Conservation (phyloP, 2,797 vertebrate species). For the Alcedo atthis region DNA sequence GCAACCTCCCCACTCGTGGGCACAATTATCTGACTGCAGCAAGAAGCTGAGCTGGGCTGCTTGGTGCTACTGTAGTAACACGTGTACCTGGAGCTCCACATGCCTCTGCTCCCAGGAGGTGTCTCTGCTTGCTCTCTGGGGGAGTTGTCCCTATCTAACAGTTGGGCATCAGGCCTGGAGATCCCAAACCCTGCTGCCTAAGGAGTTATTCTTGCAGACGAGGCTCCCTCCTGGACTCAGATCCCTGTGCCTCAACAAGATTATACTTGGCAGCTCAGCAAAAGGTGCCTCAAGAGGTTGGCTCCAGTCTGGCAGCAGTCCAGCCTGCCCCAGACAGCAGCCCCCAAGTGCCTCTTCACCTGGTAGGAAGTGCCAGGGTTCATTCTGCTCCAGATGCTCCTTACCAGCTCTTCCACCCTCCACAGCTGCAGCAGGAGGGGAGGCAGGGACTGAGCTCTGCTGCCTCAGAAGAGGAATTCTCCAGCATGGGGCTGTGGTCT, state of each 20-base stretch:
- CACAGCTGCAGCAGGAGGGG: not conserved
- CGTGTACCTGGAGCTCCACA: not conserved
- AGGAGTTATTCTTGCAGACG: not conserved
- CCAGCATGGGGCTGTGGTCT: not conserved
- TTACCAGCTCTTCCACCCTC: not conserved
- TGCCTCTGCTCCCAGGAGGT: not conserved
- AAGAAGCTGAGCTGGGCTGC: not conserved
- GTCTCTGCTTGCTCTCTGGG: constrained; percentile 24
- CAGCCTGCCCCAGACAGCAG: not conserved
- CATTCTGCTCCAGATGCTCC: not conserved
- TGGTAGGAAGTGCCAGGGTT: not conserved
- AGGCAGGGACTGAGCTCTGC: not conserved
- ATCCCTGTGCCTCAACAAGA: not conserved
- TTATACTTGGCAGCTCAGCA: not conserved
- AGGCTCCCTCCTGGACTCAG: not conserved
- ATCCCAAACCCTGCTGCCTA: not conserved
- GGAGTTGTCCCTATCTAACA: not conserved
- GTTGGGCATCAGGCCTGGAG: constrained; percentile 5
- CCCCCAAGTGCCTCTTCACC: not conserved
- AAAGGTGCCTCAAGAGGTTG: not conserved
- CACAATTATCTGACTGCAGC: not conserved
- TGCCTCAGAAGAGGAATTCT: not conserved
- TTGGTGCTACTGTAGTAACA: not conserved
- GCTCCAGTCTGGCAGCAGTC: not conserved
- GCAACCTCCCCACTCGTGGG: not conserved